Evolutionary conservation across 2,113 vertebrate genomes (phyloP).

Genomic region (Zosterops borbonicus): DNA sequence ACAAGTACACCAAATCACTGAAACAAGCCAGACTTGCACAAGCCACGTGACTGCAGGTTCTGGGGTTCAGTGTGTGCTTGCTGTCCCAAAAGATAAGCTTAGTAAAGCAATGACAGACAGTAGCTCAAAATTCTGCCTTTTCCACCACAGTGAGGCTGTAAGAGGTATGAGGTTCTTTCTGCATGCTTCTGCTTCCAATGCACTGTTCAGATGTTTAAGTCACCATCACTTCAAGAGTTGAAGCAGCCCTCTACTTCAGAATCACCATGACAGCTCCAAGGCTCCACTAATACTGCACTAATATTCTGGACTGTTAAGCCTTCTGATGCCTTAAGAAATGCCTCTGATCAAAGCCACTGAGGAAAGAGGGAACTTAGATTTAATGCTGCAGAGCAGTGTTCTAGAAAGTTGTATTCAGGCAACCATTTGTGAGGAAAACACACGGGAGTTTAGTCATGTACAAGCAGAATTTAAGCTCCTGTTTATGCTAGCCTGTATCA

Average conservation of each 20-base stretch:
- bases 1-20: not conserved
- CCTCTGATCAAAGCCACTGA: not conserved
- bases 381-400: not conserved
- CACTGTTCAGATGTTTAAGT: not conserved
- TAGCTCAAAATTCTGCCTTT: not conserved
- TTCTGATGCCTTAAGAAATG: not conserved
- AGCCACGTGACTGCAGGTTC: not conserved
- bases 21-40: not conserved
- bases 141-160: not conserved
- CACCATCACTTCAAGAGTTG: not conserved
- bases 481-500: not conserved
- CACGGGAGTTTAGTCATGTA: accelerated
- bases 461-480: not conserved
- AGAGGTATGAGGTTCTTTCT: not conserved
- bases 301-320: not conserved
- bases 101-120: not conserved
- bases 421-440: not conserved
- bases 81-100: not conserved
- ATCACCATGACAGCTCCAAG: slow-evolving; percentile 1
- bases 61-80: not conserved
- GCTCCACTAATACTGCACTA: accelerated
- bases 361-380: not conserved
- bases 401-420: not conserved
- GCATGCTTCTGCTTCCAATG: not conserved
- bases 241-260: not conserved